Percentiles rank a stretch among this genome's conserved stretches.
These are phyloP conservation scores for Phalera bucephala DNA, from an alignment of 2,888 invertebrate genomes.

Conservation along the genomic window DNA sequence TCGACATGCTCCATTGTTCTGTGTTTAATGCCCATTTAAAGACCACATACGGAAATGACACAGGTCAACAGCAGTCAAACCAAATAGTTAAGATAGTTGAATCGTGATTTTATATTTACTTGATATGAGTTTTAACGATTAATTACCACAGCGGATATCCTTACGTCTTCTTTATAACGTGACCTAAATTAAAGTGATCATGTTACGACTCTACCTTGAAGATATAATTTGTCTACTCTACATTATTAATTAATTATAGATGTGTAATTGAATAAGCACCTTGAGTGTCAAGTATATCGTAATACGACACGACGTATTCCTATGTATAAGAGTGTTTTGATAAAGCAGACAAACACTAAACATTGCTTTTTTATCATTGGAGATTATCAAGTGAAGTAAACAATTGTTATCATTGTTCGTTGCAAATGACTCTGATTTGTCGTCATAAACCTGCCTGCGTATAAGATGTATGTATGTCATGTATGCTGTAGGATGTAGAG, in stretches of 20 bases:
- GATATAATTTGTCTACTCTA: slow-evolving; percentile 6
- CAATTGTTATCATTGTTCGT: slow-evolving; percentile 22
- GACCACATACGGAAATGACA: too few relatives aligned
- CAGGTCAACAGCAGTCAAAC: too few relatives aligned
- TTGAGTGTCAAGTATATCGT: slow-evolving; percentile 6
- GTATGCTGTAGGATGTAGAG: too few relatives aligned
- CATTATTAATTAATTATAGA: slow-evolving; percentile 3
- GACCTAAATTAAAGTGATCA: slow-evolving; percentile 8
- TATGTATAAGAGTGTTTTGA: slow-evolving; percentile 9
- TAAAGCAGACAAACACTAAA: slow-evolving; percentile 20
- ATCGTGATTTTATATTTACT: slow-evolving; percentile 2
- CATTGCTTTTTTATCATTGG: slow-evolving; percentile 32
- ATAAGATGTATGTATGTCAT: too few relatives aligned
- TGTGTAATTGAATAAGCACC: slow-evolving; percentile 12
- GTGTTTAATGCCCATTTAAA: too few relatives aligned
- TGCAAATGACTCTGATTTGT: slow-evolving; percentile 24
- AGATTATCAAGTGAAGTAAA: slow-evolving; percentile 27
- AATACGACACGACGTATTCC: slow-evolving; percentile 10
- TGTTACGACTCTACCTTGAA: background rate
- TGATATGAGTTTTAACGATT: background rate
- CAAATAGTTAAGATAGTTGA: too few relatives aligned
- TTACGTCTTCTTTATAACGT: background rate
- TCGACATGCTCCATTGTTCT: too few relatives aligned
- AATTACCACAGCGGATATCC: too few relatives aligned
- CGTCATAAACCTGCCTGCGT: too few relatives aligned